Evolutionary conservation across 1,140 invertebrate genomes (phyloP), one percentile per base, ranked within the genome.

Genomic region (Saxidomus purpurata): DNA sequence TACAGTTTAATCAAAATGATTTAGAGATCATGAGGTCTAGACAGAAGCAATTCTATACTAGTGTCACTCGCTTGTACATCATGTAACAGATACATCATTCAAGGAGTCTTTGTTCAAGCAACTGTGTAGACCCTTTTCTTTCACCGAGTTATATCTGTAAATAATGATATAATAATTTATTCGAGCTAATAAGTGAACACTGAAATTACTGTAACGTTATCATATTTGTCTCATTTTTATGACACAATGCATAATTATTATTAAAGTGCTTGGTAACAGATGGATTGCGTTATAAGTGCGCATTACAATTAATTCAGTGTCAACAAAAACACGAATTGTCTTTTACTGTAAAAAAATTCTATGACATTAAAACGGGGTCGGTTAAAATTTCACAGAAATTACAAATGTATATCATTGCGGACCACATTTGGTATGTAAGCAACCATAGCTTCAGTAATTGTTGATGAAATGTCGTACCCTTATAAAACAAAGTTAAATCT

Each of bases 151-250:
- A 19, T 25, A 4, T 25, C 1, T 63, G 59, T 63, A 28, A 63
- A 63, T 63, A 71, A 71, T 19, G 34, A n/a, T 6, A 71, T 19
- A 22, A 71, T 71, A 71, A 71, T 36, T 38, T 15, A 38, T 38
- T 9, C 13, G 11, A 38, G 36, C 34, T 15, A 40, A 19, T 71
- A 71, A 36, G 34, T 28, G 25, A 38, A 38, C 22, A 28, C 17
- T 71, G 15, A 71, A 71, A 71, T 71, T 38, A 71, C 34, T 71
- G 36, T 71, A 40, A 71, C 67, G 34, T 31, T 67, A 36, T 67
- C 63, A 31, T 67, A 34, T 67, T 6, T 34, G 13, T 67, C 25
- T 38, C 15, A 43, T 43, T 15, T 31, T 71, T 17, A 38, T 71
- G 67, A 71, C 36, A 71, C 13, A 71, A 71, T 40, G 67, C 34